These are phyloP conservation scores for Eupithecia inturbata DNA, from an alignment of 2,888 invertebrate species.

Conservation along the genomic window DNA sequence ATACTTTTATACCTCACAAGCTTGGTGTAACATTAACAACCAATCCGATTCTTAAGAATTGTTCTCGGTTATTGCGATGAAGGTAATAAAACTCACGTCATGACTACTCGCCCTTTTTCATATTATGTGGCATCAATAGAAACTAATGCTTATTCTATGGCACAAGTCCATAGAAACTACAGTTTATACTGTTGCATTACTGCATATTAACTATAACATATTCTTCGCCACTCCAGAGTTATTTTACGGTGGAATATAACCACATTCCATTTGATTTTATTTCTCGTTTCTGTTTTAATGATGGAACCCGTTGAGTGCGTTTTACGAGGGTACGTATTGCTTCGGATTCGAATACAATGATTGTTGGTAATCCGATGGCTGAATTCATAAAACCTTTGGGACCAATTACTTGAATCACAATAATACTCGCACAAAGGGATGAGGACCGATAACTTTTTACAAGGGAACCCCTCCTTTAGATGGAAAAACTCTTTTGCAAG, in stretches of 20 bases:
- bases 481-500: neutral
- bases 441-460: neutral
- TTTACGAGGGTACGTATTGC: constrained; percentile 15
- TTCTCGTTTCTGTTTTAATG: constrained; percentile 20
- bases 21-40: constrained; percentile 8
- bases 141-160: neutral
- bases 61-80: constrained; percentile 16
- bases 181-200: neutral
- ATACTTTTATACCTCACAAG: neutral
- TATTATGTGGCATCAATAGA: neutral
- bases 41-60: constrained; percentile 13
- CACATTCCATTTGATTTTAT: constrained; percentile 29
- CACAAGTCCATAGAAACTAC: neutral
- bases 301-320: constrained; percentile 16
- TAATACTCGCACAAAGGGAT: neutral
- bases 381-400: constrained; percentile 5
- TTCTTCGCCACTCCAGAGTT: neutral
- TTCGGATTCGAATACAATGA: constrained; percentile 11
- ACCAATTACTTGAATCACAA: neutral
- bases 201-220: constrained; percentile 10
- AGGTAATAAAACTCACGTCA: constrained; percentile 22
- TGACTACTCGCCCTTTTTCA: neutral
- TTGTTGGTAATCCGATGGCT: constrained; percentile 13
- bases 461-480: neutral
- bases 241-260: constrained; percentile 24